Conservation (phyloP, 2,888 invertebrate species). For the Orthosia gothica region DNA sequence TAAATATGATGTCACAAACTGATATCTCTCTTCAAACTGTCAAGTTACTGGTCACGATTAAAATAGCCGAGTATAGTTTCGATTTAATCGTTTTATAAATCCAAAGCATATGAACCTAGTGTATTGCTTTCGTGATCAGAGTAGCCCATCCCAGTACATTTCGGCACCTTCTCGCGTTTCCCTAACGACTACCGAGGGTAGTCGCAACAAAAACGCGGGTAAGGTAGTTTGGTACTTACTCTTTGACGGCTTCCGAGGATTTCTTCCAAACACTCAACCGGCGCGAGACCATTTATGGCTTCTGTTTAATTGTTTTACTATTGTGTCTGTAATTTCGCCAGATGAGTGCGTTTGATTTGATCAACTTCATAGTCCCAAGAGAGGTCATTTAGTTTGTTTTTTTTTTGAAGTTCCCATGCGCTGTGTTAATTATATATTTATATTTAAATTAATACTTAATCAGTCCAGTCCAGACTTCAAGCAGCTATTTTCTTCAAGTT, state of each 20-base stretch:
- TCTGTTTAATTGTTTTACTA: background rate
- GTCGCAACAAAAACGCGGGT: background rate
- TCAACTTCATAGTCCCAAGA: slow-evolving; percentile 4
- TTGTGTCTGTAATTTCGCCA: too few species aligned
- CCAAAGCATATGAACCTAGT: too few species aligned
- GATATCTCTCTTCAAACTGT: too few species aligned
- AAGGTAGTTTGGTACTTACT: slow-evolving; percentile 39
- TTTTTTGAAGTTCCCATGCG: slow-evolving; percentile 11
- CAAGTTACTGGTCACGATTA: too few species aligned
- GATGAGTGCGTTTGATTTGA: background rate
- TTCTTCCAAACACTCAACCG: too few species aligned
- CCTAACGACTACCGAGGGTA: background rate
- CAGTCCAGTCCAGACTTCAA: slow-evolving; percentile 28
- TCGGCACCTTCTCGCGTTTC: background rate
- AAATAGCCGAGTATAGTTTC: too few species aligned
- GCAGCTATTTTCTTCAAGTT: slow-evolving; percentile 15
- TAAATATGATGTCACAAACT: too few species aligned
- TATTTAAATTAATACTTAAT: slow-evolving; percentile 45
- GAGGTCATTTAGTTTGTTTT: background rate
- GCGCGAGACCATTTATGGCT: too few species aligned
- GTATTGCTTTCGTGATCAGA: slow-evolving; percentile 16
- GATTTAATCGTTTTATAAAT: too few species aligned
- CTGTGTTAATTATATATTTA: slow-evolving; percentile 30
- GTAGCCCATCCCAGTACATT: background rate
- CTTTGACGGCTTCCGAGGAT: too few species aligned